Base-by-base conservation (phyloP, 2,888 invertebrate species). In the Andricus curvator region DNA sequence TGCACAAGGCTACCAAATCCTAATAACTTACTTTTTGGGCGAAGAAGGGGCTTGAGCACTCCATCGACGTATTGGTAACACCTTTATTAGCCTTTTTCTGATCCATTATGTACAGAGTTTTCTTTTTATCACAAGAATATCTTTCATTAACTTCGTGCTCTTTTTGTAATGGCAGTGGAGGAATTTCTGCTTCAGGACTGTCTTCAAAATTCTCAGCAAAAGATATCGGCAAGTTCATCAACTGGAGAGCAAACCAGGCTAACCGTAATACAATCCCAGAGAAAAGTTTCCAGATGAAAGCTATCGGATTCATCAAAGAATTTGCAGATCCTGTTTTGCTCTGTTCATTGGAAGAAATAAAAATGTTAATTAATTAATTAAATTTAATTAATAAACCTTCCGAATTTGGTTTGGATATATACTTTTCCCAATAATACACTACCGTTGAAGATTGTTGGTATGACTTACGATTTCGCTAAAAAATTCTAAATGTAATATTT, bases 81-180 rank as follows among this genome's bases (percentile, higher is more conserved):
- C 91, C 92, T 25, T 88, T 88, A 25, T 90, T 86, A 15, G 92
- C 92, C 81, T 94, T 93, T 2, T 93, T 93, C 85, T 96, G 95
- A 85, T 96, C 95, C 84, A 96, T 91, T 77, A 95, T 95, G 90
- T 96, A 97, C 4, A 97, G 93, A 56, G 94, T 95, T 81, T 96
- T 95, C 83, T 95, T 94, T 89, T 95, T 95, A 91, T 97, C 97
- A 91, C 97, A 97, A 2, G 97, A 95, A 86, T 94, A 94, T 22
- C 90, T 93, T 74, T 86, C 82, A 68, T 87, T 84, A 4, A 88
- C 86, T 48, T 86, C 88, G 20, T 84, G 84, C 0, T 85, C 85
- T 5, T 90, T 89, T 0, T 91, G 90, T 5, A 91, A 90, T 13
- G 90, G 91, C n/a, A 89, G 90, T 33, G 91, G 91, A 1, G 87